Conservation (phyloP, 1,140 invertebrate genomes). For the Uloborus diversus region DNA sequence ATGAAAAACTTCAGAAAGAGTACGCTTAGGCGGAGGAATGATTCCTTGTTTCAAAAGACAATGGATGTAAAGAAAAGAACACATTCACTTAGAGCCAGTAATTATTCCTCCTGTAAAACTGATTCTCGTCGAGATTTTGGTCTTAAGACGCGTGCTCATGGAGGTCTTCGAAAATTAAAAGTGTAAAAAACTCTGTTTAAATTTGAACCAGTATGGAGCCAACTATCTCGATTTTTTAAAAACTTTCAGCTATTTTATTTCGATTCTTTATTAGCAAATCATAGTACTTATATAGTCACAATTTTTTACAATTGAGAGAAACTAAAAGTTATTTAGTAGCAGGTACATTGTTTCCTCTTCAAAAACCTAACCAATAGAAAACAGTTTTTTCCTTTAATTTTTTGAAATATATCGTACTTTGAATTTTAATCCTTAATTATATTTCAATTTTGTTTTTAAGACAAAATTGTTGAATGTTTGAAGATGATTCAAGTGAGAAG, state of each 20-base stretch:
- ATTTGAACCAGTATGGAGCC: background rate
- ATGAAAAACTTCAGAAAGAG: slow-evolving; percentile 27
- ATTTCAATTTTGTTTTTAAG: too few relatives aligned
- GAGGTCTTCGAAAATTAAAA: slow-evolving; percentile 22
- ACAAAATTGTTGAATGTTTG: too few relatives aligned
- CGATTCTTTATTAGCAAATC: background rate
- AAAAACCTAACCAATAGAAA: too few relatives aligned
- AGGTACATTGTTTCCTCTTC: too few relatives aligned
- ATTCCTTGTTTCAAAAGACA: background rate
- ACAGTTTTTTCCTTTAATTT: too few relatives aligned
- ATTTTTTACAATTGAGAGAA: background rate
- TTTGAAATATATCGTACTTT: too few relatives aligned
- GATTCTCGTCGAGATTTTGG: background rate
- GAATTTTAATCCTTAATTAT: too few relatives aligned
- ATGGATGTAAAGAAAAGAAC: background rate
- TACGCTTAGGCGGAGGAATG: slow-evolving; percentile 6
- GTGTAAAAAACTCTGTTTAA: background rate
- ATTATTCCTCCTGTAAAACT: slow-evolving; percentile 5
- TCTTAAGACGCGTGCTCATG: slow-evolving; percentile 31
- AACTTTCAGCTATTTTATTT: background rate
- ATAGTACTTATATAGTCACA: background rate
- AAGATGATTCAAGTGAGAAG: too few relatives aligned
- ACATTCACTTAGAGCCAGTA: background rate
- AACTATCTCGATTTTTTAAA: background rate
- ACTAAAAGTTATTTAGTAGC: too few relatives aligned